phyloP scores from a whole-genome alignment of 2,888 invertebrate genomes.

The Diarsia mendica region DNA sequence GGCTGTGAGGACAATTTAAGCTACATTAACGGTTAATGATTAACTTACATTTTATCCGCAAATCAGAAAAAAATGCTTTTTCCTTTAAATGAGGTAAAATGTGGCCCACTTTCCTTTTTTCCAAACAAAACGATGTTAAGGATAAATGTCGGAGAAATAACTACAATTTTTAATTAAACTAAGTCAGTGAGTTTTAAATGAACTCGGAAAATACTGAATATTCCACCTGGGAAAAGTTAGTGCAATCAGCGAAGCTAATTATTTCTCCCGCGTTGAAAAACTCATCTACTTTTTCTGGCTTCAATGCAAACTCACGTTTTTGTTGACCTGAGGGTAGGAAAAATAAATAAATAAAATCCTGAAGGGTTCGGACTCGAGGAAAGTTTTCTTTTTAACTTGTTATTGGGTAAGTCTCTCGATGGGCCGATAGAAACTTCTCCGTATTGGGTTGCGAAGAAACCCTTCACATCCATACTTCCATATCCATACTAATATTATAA shows the following conservation, averaged over 20 bases:
- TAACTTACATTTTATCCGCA: background rate
- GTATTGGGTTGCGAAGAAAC: conserved; percentile 28
- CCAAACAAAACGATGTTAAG: conserved; percentile 18
- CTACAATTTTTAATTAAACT: conserved; percentile 23
- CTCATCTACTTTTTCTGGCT: conserved; percentile 33
- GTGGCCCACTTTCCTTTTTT: conserved; percentile 21
- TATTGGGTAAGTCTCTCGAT: conserved; percentile 17
- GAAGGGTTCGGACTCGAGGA: conserved; percentile 11
- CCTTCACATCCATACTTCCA: too few species aligned
- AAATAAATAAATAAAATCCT: conserved; percentile 38
- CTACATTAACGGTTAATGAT: too few species aligned
- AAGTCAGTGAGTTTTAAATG: conserved; percentile 17
- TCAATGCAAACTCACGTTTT: conserved; percentile 18
- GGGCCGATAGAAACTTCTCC: conserved; percentile 7
- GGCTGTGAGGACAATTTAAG: too few species aligned
- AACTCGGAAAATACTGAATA: conserved; percentile 15
- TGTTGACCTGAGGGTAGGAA: conserved; percentile 1
- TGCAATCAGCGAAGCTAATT: conserved; percentile 44
- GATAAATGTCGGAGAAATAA: conserved; percentile 27
- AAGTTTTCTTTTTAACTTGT: conserved; percentile 30
- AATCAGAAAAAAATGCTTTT: conserved; percentile 12
- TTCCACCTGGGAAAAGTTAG: conserved; percentile 30
- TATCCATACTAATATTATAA: too few species aligned
- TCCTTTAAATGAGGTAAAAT: conserved; percentile 17
- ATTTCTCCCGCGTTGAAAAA: conserved; percentile 36